A percentile compares a stretch with the other conserved stretches of the same genome.
These are phyloP conservation scores for Drosophila ogumai DNA, from an alignment of 1,140 invertebrate genomes.

Conservation along the genomic window DNA sequence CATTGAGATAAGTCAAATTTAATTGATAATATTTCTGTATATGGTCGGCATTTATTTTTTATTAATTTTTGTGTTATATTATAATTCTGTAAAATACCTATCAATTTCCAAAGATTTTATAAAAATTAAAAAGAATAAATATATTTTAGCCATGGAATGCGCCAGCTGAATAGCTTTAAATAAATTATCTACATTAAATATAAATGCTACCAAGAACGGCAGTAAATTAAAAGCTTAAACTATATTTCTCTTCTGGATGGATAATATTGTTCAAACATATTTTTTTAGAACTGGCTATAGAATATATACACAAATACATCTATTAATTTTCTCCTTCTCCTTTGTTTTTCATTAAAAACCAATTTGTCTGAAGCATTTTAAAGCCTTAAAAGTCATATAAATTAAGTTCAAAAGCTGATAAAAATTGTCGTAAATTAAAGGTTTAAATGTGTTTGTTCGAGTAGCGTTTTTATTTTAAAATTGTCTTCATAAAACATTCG, in stretches of 20 bases:
- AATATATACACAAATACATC: not conserved
- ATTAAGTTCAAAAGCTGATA: not conserved
- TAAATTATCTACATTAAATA: not conserved
- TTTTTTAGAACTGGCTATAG: not conserved
- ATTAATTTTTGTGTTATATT: no score
- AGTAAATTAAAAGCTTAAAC: not conserved
- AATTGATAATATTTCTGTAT: not conserved
- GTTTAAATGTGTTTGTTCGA: not conserved
- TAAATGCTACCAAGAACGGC: not conserved
- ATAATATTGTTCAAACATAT: not conserved
- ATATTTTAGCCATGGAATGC: not conserved
- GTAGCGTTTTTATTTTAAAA: not conserved
- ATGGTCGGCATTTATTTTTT: not conserved
- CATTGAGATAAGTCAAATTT: slow-evolving; percentile 16
- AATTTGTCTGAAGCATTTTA: not conserved
- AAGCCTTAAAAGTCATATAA: not conserved
- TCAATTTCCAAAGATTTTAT: not conserved
- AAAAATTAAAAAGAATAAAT: not conserved
- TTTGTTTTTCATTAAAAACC: not conserved
- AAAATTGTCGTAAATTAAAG: slow-evolving; percentile 2
- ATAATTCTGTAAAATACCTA: no score
- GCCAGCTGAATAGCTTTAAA: no score
- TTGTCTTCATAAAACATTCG: not conserved
- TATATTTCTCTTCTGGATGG: not conserved
- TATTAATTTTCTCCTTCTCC: not conserved